Conservation (phyloP, 2,888 invertebrate species). For the Synergus japonicus region DNA sequence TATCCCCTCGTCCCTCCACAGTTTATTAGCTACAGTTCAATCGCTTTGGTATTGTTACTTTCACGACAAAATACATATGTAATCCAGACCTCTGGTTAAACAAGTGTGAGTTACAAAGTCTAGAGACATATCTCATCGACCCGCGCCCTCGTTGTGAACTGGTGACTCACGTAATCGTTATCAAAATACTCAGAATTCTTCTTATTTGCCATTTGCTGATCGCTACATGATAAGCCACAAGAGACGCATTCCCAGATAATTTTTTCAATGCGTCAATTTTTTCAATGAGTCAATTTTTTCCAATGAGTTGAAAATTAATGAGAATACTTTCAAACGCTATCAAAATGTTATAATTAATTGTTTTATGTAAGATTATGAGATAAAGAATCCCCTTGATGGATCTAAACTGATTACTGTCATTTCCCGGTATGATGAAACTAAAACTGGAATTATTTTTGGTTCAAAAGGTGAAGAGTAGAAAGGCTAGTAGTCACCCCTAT, state of each 20-base stretch:
- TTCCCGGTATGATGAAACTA: too few relatives aligned
- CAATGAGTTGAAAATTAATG: background rate
- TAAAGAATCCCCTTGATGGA: too few relatives aligned
- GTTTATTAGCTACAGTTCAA: slow-evolving; percentile 22
- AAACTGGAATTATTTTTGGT: too few relatives aligned
- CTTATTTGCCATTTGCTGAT: slow-evolving; percentile 2
- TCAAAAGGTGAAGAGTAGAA: too few relatives aligned
- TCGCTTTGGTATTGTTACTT: slow-evolving; percentile 28
- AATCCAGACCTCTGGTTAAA: slow-evolving; percentile 2
- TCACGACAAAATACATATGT: slow-evolving; percentile 33
- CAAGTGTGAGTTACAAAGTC: slow-evolving; percentile 17
- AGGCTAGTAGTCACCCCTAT: slow-evolving; percentile 57
- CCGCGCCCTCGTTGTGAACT: slow-evolving; percentile 35
- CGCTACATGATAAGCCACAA: background rate
- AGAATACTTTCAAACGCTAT: background rate
- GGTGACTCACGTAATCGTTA: slow-evolving; percentile 38
- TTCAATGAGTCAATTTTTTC: background rate
- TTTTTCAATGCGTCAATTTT: too few relatives aligned
- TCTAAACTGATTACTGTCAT: too few relatives aligned
- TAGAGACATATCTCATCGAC: slow-evolving; percentile 39
- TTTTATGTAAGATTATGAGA: too few relatives aligned
- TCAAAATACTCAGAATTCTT: slow-evolving; percentile 39
- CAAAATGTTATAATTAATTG: too few relatives aligned
- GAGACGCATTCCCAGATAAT: background rate
- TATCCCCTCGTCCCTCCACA: slow-evolving; percentile 41